Base-by-base conservation (phyloP, 2,888 invertebrate species). In the Chorisops tibialis region DNA sequence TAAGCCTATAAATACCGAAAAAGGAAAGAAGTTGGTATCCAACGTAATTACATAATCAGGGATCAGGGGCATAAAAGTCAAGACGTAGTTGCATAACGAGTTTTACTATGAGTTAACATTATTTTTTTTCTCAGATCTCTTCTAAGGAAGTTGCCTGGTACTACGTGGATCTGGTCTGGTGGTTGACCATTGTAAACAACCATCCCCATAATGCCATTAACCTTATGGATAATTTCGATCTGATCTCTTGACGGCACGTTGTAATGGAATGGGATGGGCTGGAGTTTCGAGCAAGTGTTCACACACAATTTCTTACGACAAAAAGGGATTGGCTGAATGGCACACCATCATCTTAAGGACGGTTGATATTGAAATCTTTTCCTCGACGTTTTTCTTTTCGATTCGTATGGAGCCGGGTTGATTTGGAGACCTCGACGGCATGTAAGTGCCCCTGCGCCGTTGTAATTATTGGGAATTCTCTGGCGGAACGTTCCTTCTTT, bases 81-180 rank as follows among this genome's bases (percentile, higher is more conserved):
- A n/a, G 54, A 54, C 24, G 54, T 30, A 48, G 59, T 63, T 63
- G 60, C 63, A 59, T 63, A 63, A 63, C 59, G 63, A 59, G 63
- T 63, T 63, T 52, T 24, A 39, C 51, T 22, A 38, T 48, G 35
- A 48, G 59, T 59, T 59, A 52, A 59, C 59, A 59, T 62, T n/a
- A n/a, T n/a, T n/a, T n/a, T 52, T 63, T 37, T 51, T 51, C 51
- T 37, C 38, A 5, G 7, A 30, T 30, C 30, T 30, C 9, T 1
- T 9, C 30, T 30, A 30, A 30, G 30, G 30, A 30, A 30, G 30
- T 30, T 30, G 30, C n/a, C n/a, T n/a, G n/a, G n/a, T n/a, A n/a
- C n/a, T n/a, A n/a, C n/a, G n/a, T 30, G 3, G 30, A 30, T 9
- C 9, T 30, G 30, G 3, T 2, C 30, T 30, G 3, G 21, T 47